phyloP scores from a whole-genome alignment of 2,797 vertebrate species.

The Tolypeutes matacus region DNA sequence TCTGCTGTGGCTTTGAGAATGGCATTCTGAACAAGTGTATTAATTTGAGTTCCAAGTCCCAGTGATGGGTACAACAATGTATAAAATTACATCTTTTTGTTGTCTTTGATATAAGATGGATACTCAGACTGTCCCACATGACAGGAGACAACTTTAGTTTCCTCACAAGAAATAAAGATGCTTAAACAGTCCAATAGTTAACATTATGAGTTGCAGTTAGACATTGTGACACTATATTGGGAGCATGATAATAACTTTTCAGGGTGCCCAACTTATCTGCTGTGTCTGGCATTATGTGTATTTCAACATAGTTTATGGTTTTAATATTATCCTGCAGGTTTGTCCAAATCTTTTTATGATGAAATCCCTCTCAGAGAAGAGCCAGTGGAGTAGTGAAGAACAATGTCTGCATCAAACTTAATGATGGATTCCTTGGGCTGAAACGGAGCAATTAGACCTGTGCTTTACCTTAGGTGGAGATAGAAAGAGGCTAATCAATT shows the following conservation, averaged over 20 bases:
- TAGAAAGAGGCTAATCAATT: constrained; percentile 73
- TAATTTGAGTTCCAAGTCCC: constrained; percentile 78
- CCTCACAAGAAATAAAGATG: constrained; percentile 74
- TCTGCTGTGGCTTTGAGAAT: constrained; percentile 67
- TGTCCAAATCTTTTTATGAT: constrained; percentile 75
- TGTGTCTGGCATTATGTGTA: constrained; percentile 40
- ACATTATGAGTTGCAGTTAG: constrained; percentile 57
- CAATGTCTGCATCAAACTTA: constrained; percentile 58
- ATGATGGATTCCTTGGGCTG: constrained; percentile 71
- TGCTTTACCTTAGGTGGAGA: constrained; percentile 59
- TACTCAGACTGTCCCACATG: constrained; percentile 62
- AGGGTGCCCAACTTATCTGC: constrained; percentile 66
- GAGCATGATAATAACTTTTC: constrained; percentile 71
- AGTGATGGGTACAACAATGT: constrained; percentile 17
- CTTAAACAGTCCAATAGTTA: constrained; percentile 64
- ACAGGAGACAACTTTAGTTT: constrained; percentile 79
- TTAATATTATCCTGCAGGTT: constrained; percentile 82
- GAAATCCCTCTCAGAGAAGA: constrained; percentile 78
- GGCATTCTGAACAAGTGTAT: constrained; percentile 61
- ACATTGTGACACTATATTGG: constrained; percentile 68
- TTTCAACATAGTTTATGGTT: constrained; percentile 82
- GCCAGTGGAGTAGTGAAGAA: constrained; percentile 75
- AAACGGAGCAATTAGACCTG: neutral
- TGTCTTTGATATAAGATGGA: constrained; percentile 69
- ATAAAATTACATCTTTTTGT: constrained; percentile 70